These are phyloP conservation scores for Oreochromis spilurus DNA, from an alignment of 2,113 vertebrate species.

Conservation along the genomic window DNA sequence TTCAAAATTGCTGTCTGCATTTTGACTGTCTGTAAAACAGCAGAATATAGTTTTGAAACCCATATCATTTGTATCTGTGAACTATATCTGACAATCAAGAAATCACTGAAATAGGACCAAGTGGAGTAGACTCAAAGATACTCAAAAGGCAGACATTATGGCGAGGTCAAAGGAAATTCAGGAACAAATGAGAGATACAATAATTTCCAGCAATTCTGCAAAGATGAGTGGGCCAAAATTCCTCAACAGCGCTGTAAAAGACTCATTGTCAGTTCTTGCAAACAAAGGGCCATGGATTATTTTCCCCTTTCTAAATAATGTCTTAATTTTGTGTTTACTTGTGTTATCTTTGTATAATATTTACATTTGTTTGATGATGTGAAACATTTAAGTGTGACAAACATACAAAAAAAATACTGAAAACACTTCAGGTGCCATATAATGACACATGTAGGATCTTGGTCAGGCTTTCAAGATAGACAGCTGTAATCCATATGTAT, in stretches of 20 bases:
- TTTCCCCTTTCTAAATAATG: neutral
- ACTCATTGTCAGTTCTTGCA: neutral
- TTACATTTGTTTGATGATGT: neutral
- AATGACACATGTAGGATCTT: neutral
- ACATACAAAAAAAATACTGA: neutral
- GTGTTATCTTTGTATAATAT: neutral
- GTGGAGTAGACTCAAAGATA: neutral
- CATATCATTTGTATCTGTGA: neutral
- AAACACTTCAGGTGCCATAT: neutral
- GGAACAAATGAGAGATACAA: neutral
- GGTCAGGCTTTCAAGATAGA: neutral
- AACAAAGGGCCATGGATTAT: neutral
- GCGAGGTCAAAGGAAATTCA: accelerated
- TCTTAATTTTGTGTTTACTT: neutral
- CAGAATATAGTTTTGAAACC: neutral
- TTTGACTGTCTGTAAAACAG: neutral
- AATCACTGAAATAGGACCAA: neutral
- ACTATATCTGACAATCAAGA: neutral
- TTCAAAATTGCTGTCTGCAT: neutral
- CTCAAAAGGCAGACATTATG: neutral
- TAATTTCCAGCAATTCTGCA: neutral
- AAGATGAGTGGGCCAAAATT: neutral
- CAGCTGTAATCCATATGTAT: neutral
- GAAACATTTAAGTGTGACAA: neutral
- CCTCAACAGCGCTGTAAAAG: neutral